These are phyloP conservation scores for Gracilinanus agilis DNA, from an alignment of 2,113 vertebrate species.

Conservation along the genomic window DNA sequence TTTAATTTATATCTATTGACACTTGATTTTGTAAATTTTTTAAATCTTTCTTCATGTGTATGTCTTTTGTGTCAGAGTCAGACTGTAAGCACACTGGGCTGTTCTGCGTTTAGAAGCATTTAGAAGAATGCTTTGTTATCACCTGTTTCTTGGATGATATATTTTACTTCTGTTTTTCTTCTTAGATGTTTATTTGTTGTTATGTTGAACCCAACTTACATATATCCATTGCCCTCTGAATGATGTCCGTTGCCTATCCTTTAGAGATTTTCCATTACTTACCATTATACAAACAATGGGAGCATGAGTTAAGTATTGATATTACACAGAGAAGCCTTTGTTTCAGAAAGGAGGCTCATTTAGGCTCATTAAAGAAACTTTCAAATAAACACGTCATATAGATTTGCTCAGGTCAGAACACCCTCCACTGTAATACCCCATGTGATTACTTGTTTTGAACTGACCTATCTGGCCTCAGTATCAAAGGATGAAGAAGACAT, in stretches of 20 bases:
- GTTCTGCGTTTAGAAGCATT: too few relatives aligned
- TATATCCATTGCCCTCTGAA: not conserved
- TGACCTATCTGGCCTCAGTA: not conserved
- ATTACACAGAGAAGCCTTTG: not conserved
- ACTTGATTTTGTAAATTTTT: not conserved
- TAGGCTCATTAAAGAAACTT: not conserved
- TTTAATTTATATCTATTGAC: not conserved
- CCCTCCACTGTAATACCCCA: not conserved
- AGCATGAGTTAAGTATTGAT: not conserved
- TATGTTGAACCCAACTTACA: not conserved
- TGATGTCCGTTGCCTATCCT: not conserved
- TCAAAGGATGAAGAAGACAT: not conserved
- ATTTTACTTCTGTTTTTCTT: not conserved
- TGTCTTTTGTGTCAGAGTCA: not conserved
- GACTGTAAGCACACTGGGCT: not conserved
- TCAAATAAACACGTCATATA: constrained; percentile 7
- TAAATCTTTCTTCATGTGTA: not conserved
- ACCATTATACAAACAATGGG: not conserved
- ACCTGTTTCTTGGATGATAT: not conserved
- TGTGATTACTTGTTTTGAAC: not conserved
- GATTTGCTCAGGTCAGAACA: not conserved
- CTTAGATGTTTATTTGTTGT: not conserved
- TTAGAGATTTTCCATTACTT: not conserved
- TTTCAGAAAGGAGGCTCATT: not conserved
- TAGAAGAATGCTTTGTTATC: not conserved